Percentiles rank a stretch among this genome's conserved stretches.
Conservation (phyloP, 2,797 vertebrate species). For the Poeciliopsis gracilis region DNA sequence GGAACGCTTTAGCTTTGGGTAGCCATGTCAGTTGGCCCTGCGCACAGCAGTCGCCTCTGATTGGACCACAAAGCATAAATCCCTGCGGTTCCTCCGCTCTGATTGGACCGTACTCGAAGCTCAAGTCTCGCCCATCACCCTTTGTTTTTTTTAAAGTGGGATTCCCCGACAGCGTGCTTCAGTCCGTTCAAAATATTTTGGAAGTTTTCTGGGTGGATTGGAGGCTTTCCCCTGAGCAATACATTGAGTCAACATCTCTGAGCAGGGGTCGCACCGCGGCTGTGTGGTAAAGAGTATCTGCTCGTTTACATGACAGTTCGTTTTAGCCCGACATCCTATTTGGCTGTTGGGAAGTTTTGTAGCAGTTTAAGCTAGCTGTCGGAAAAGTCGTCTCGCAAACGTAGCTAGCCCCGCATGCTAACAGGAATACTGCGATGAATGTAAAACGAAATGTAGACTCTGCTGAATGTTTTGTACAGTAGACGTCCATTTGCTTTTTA, state of each 20-base stretch:
- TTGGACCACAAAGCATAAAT: background rate
- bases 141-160: constrained; percentile 14
- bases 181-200: constrained; percentile 54
- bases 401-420: constrained; percentile 29
- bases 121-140: background rate
- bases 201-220: background rate
- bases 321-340: background rate
- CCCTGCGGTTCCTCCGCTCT: background rate
- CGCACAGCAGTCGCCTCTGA: background rate
- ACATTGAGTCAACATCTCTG: background rate
- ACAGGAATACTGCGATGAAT: background rate
- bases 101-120: constrained; percentile 38
- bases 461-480: accelerated
- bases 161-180: constrained; percentile 65
- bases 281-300: accelerated
- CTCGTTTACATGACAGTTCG: accelerated
- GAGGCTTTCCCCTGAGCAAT: accelerated
- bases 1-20: background rate
- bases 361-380: constrained; percentile 28
- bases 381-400: background rate
- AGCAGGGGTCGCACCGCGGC: constrained; percentile 2
- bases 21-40: background rate
- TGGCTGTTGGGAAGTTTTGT: constrained; percentile 25
- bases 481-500: accelerated
- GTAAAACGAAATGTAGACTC: background rate